A percentile compares a stretch with the other conserved stretches of the same genome.
phyloP scores from a whole-genome alignment of 2,888 invertebrate species.

The Dromius quadrimaculatus region DNA sequence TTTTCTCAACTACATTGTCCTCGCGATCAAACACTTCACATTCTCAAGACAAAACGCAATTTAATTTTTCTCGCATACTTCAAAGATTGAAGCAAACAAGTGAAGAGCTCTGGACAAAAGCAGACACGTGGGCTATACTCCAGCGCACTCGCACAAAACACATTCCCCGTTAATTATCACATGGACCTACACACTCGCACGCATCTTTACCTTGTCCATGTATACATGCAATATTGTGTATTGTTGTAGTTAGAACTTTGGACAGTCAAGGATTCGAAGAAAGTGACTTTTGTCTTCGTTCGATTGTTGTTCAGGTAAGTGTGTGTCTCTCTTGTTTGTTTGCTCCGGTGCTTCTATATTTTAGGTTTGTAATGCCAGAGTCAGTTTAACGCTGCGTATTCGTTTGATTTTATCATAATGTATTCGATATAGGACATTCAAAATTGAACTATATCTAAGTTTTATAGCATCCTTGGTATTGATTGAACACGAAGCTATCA shows the following conservation, averaged over 20 bases:
- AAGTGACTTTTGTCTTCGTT: constrained; percentile 45
- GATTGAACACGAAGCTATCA: too few species aligned
- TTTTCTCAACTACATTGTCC: constrained; percentile 14
- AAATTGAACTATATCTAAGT: too few species aligned
- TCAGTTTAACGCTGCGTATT: too few species aligned
- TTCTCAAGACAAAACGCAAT: constrained; percentile 15
- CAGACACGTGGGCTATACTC: constrained; percentile 54
- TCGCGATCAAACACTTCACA: constrained; percentile 17
- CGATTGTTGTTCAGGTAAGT: too few species aligned
- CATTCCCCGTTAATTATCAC: constrained; percentile 57
- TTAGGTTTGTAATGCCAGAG: too few species aligned
- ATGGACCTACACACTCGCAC: constrained; percentile 37
- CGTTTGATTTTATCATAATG: too few species aligned
- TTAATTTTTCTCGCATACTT: constrained; percentile 22
- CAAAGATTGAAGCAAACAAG: constrained; percentile 29
- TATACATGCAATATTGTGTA: constrained; percentile 53
- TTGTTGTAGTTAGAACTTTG: constrained; percentile 57
- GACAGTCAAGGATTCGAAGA: constrained; percentile 56
- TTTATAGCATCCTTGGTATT: too few species aligned
- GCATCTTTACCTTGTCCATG: background rate
- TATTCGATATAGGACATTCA: too few species aligned
- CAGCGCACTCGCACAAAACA: constrained; percentile 54
- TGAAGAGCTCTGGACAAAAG: constrained; percentile 35
- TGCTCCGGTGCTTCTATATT: too few species aligned
- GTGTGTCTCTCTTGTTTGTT: constrained; percentile 51